Conservation (phyloP, 1,140 invertebrate species). For the Drosophila tristis region DNA sequence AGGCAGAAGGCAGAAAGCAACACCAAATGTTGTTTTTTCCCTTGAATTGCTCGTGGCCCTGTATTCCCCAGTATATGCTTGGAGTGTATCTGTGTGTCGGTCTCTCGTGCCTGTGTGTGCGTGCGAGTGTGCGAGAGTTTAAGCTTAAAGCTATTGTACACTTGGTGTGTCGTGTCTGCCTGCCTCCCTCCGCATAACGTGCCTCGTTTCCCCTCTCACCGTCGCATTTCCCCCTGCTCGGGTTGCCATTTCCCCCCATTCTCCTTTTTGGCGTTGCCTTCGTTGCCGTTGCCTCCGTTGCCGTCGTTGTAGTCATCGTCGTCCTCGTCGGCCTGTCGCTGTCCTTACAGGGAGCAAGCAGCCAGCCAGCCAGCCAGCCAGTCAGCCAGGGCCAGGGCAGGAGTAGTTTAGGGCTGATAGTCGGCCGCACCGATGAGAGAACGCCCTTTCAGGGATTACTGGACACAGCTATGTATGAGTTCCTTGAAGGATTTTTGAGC, state of each 20-base stretch:
- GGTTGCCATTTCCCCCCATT: neutral
- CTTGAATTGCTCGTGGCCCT: constrained; percentile 57
- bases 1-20: constrained; percentile 41
- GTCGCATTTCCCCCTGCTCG: constrained; percentile 25
- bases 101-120: constrained; percentile 39
- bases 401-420: neutral
- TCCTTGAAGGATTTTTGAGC: too few species aligned
- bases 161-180: constrained; percentile 75
- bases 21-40: constrained; percentile 41
- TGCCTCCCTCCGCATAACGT: neutral
- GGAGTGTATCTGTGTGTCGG: constrained; percentile 28
- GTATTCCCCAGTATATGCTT: constrained; percentile 63
- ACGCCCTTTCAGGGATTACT: neutral
- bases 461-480: too few species aligned
- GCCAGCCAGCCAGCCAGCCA: constrained; percentile 36
- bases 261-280: constrained; percentile 5
- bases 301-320: constrained; percentile 30
- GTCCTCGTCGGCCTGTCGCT: constrained; percentile 63
- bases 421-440: too few species aligned
- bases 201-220: constrained; percentile 7
- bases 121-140: constrained; percentile 77
- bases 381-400: neutral
- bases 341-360: constrained; percentile 59
- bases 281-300: constrained; percentile 31
- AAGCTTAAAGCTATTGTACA: constrained; percentile 83